A percentile compares a stretch with the other conserved stretches of the same genome.
These are phyloP conservation scores for Xerus inauris DNA, from an alignment of 2,113 vertebrate species.

Conservation along the genomic window DNA sequence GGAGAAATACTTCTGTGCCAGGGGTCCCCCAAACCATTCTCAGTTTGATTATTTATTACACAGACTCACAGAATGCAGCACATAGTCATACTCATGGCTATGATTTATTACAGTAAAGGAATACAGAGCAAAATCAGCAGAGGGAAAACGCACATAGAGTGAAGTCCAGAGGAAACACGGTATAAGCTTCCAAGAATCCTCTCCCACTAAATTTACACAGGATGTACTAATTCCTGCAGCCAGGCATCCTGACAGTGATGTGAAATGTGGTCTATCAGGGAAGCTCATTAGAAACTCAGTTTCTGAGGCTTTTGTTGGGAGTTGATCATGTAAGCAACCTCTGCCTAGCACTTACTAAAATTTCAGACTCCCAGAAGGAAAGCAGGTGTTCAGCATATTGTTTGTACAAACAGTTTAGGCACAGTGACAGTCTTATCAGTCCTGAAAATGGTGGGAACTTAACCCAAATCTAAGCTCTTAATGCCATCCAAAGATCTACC, in stretches of 20 bases:
- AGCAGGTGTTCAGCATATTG: conserved; percentile 42
- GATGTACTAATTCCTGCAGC: conserved; percentile 34
- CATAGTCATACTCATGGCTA: not conserved
- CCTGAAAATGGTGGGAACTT: conserved; percentile 6
- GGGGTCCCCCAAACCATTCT: not conserved
- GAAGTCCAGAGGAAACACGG: conserved; percentile 20
- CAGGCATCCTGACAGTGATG: conserved; percentile 20
- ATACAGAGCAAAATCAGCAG: conserved; percentile 1
- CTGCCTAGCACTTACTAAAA: conserved; percentile 53
- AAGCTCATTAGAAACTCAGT: conserved; percentile 60
- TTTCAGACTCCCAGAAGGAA: conserved; percentile 59
- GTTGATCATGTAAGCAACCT: not conserved
- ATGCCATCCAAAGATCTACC: not conserved
- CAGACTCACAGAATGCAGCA: not conserved
- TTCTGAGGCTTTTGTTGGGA: not conserved
- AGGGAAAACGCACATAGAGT: conserved; percentile 3
- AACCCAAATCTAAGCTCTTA: conserved; percentile 60
- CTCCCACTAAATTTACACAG: conserved; percentile 7
- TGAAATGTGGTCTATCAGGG: conserved; percentile 48
- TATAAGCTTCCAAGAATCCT: conserved; percentile 16
- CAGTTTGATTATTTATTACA: not conserved
- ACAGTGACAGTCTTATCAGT: conserved; percentile 51
- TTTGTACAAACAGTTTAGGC: conserved; percentile 57
- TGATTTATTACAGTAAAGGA: conserved; percentile 31
- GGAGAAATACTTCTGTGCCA: not conserved